Evolutionary conservation across 2,113 vertebrate genomes (phyloP), one percentile per base, ranked within the genome.

Genomic region (Aleadryas rufinucha): DNA sequence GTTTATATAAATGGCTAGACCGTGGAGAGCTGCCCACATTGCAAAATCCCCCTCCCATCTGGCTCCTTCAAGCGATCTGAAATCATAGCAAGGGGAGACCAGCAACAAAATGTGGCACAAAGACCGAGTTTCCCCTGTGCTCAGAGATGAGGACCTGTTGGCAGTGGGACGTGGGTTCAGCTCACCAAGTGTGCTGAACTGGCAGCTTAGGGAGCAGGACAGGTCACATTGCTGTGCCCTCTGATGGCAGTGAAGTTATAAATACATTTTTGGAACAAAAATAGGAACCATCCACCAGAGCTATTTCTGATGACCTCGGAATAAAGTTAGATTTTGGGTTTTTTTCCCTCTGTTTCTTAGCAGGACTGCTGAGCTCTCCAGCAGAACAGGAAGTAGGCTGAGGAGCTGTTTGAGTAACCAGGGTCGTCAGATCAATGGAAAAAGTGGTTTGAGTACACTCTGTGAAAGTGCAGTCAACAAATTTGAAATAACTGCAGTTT

Each of bases 331-430:
- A 76, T 69, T 93, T 87, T 35, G 11, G 5, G 1, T 17, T 13
- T 44, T 82, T 57, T 70, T 33, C 54, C 41, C 27, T 89, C 45
- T 50, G 33, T 77, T 90, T 92, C 90, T 84, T 75, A 92, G 78
- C 5, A 15, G 39, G 68, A 70, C 70, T 87, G 72, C 60, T 93
- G 87, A 89, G 87, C 71, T 88, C 84, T 94, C 94, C 79, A 84
- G 79, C 94, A 93, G 94, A 96, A 95, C 96, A 97, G 95, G 96
- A 97, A 97, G 88, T 89, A 89, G 83, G 65, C 81, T 95, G 87
- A 90, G 82, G 93, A 94, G 72, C 80, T 84, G 83, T 95, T 89
- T 96, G 88, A 95, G 90, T 95, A 96, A 93, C 83, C 65, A 30
- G 78, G 91, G 74, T 90, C 10, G 2, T 93, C 84, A 89, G 78